Conservation (phyloP, 2,113 vertebrate species). For the Sturnira hondurensis region DNA sequence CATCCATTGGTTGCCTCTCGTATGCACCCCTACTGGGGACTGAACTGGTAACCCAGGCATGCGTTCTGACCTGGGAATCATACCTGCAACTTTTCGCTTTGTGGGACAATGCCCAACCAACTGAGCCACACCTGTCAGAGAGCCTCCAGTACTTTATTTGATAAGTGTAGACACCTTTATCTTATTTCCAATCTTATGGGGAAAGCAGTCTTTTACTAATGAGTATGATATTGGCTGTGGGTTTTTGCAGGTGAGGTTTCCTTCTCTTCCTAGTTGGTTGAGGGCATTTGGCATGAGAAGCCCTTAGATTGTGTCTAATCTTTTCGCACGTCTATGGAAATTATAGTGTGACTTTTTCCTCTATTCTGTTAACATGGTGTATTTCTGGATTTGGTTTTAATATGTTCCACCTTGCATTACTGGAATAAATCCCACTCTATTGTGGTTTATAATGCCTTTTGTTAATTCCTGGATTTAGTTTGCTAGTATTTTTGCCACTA, state of each 20-base stretch:
- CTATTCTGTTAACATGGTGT: not conserved
- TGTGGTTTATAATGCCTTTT: not conserved
- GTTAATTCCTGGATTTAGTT: not conserved
- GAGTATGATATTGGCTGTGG: not conserved
- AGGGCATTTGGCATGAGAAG: not conserved
- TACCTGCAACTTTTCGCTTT: too few relatives aligned
- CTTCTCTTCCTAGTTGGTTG: not conserved
- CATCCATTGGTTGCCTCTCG: too few relatives aligned
- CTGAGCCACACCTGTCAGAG: too few relatives aligned
- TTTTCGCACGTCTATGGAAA: not conserved
- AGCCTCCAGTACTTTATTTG: not conserved
- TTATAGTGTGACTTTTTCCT: not conserved
- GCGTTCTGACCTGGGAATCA: too few relatives aligned
- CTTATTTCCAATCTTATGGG: not conserved
- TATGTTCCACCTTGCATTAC: not conserved
- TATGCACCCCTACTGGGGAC: too few relatives aligned
- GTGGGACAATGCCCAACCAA: too few relatives aligned
- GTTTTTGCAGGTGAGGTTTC: not conserved
- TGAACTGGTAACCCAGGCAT: too few relatives aligned
- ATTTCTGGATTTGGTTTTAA: not conserved
- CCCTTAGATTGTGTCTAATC: not conserved
- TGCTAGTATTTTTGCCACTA: not conserved
- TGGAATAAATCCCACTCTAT: not conserved
- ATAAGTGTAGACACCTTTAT: not conserved
- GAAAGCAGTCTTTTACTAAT: not conserved